A percentile compares a stretch with the other conserved stretches of the same genome.
Conservation (phyloP, 2,113 vertebrate species). For the Burhinus bistriatus region DNA sequence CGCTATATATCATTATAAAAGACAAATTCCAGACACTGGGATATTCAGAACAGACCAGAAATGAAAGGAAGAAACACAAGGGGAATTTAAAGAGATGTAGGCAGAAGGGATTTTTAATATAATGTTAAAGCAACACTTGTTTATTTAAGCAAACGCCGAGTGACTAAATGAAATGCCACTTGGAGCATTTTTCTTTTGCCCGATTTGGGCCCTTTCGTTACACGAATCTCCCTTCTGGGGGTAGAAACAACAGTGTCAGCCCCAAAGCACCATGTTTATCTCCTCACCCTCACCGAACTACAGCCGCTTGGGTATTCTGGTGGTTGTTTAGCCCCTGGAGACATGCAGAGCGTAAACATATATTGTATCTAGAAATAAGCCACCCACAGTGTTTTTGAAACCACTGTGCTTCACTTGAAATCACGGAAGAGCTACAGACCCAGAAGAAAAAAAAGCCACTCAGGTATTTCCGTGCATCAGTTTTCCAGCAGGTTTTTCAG, state of each 20-base stretch:
- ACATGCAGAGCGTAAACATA: not conserved
- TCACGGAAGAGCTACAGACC: not conserved
- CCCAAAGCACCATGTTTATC: not conserved
- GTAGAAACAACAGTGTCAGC: not conserved
- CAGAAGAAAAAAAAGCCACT: not conserved
- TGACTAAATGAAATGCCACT: not conserved
- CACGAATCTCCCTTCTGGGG: not conserved
- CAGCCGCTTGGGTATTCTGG: not conserved
- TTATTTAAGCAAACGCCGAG: not conserved
- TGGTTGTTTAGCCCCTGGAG: not conserved
- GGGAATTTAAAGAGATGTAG: not conserved
- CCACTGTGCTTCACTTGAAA: not conserved
- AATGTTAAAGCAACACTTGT: not conserved
- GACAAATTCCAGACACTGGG: not conserved
- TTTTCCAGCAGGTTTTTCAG: not conserved
- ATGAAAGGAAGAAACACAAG: not conserved
- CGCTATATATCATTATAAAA: not conserved
- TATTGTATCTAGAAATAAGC: not conserved
- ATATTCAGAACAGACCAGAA: not conserved
- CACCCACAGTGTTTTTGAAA: not conserved
- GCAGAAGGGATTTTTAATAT: not conserved
- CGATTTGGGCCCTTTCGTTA: not conserved
- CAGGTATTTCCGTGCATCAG: not conserved
- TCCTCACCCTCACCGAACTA: not conserved
- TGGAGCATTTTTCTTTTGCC: not conserved